Evolutionary conservation across 2,113 vertebrate species (phyloP).

Genomic region (Pterocles gutturalis): DNA sequence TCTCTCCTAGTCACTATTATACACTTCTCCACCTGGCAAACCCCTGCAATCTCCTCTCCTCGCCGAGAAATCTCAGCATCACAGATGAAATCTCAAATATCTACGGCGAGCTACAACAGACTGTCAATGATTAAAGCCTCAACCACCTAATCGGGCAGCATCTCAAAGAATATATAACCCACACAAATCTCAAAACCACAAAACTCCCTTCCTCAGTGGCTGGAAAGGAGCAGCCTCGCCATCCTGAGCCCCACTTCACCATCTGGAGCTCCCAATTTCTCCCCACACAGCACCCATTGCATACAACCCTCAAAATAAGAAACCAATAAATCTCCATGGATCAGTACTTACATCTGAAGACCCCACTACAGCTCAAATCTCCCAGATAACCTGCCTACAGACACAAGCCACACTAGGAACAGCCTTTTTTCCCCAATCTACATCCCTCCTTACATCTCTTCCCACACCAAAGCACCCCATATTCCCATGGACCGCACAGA

Average conservation of each 20-base stretch:
- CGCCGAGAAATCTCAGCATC: background rate
- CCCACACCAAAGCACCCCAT: background rate
- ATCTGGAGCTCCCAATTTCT: background rate
- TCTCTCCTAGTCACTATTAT: background rate
- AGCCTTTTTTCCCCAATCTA: background rate
- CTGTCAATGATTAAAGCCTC: background rate
- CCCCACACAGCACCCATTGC: background rate
- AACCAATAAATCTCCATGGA: background rate
- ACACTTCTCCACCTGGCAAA: background rate
- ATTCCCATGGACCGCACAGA: background rate
- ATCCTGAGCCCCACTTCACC: background rate
- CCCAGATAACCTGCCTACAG: background rate
- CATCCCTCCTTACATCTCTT: background rate
- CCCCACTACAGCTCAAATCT: background rate
- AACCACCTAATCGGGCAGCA: background rate
- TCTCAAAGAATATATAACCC: rapidly evolving
- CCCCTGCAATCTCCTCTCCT: background rate
- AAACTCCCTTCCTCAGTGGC: background rate
- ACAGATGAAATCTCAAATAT: rapidly evolving
- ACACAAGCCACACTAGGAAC: background rate
- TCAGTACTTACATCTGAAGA: background rate
- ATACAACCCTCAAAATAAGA: background rate
- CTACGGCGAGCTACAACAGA: rapidly evolving
- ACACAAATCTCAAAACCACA: background rate
- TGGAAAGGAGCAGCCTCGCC: background rate